phyloP scores from a whole-genome alignment of 2,113 vertebrate genomes.

The Uria aalge region DNA sequence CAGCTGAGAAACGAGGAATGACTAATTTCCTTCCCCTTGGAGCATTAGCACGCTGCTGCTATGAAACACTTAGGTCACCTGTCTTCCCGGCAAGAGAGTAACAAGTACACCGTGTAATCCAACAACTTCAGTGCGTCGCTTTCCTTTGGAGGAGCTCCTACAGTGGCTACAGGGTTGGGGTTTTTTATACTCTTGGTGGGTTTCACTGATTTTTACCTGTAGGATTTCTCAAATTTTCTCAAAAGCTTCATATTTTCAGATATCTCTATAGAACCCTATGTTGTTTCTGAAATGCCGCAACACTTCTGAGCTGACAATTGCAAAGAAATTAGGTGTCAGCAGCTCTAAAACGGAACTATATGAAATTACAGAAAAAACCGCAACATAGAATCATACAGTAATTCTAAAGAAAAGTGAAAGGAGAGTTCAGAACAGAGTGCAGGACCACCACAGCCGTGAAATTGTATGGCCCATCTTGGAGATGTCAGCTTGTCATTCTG shows the following conservation, averaged over 20 bases:
- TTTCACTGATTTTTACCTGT: background rate
- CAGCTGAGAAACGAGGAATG: background rate
- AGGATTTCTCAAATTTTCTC: background rate
- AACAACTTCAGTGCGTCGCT: background rate
- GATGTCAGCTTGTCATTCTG: background rate
- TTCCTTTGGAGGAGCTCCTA: background rate
- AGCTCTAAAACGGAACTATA: background rate
- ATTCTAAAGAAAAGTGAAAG: background rate
- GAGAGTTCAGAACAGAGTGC: background rate
- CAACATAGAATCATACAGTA: background rate
- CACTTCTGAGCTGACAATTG: background rate
- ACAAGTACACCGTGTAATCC: background rate
- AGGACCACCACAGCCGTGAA: background rate
- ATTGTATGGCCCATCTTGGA: background rate
- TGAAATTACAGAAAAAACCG: background rate
- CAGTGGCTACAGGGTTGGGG: fast-evolving
- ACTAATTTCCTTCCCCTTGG: conserved; percentile 48
- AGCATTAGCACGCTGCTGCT: background rate
- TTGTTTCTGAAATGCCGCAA: background rate
- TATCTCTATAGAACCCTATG: background rate
- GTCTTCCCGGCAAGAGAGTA: background rate
- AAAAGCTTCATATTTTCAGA: background rate
- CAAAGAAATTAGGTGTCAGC: background rate
- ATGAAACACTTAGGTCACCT: background rate
- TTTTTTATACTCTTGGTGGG: background rate